Evolutionary conservation across 2,113 vertebrate genomes (phyloP).

Genomic region (Phocoena sinus): DNA sequence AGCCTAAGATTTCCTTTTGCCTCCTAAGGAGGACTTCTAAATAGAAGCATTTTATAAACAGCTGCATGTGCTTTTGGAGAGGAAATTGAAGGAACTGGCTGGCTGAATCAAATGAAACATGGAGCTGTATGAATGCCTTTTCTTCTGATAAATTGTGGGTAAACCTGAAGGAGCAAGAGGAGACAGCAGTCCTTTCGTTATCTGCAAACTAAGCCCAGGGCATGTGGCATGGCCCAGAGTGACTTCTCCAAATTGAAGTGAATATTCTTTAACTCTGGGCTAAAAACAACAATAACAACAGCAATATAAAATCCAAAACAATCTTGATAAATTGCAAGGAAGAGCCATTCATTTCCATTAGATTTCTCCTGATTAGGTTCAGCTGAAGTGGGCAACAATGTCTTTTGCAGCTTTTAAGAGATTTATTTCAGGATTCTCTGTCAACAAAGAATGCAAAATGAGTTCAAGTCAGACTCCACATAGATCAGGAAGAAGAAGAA

Average conservation of each 20-base stretch:
- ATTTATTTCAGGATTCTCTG: conserved; percentile 16
- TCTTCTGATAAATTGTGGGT: conserved; percentile 35
- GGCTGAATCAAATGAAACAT: background rate
- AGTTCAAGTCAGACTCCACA: background rate
- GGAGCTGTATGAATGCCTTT: background rate
- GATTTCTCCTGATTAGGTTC: background rate
- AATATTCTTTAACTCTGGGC: conserved; percentile 20
- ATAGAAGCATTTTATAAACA: conserved; percentile 54
- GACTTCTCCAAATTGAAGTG: conserved; percentile 49
- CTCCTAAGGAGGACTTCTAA: conserved; percentile 48
- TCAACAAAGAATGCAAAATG: background rate
- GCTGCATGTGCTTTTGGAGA: conserved; percentile 40
- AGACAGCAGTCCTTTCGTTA: conserved; percentile 37
- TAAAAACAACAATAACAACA: background rate
- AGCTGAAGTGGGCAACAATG: background rate
- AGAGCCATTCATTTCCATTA: background rate
- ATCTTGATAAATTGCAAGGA: background rate
- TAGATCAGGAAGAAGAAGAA: background rate
- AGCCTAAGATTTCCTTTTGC: conserved; percentile 17
- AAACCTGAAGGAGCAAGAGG: background rate
- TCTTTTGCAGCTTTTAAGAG: background rate
- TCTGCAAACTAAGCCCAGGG: conserved; percentile 39
- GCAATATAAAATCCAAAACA: conserved; percentile 18
- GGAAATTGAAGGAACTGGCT: conserved; percentile 45
- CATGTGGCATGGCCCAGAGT: background rate